These are phyloP conservation scores for Apotomis turbidana DNA, from an alignment of 2,888 invertebrate genomes.

Conservation along the genomic window DNA sequence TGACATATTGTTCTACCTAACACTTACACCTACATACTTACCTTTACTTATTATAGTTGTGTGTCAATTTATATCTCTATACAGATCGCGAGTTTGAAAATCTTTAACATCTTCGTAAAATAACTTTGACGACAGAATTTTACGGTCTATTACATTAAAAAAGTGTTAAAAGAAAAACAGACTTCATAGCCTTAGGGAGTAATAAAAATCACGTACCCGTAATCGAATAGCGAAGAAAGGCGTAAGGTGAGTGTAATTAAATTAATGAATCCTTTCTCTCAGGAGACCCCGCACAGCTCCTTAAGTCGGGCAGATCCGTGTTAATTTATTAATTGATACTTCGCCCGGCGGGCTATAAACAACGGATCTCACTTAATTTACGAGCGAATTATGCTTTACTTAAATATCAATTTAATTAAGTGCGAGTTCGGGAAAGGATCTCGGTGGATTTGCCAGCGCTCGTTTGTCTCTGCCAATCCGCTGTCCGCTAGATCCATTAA, in stretches of 20 bases:
- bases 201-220: slow-evolving; percentile 34
- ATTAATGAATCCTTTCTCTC: slow-evolving; percentile 73
- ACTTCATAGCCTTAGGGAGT: slow-evolving; percentile 15
- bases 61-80: neutral
- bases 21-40: slow-evolving; percentile 30
- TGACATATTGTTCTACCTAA: slow-evolving; percentile 36
- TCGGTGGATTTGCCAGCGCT: slow-evolving; percentile 66
- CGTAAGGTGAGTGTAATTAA: slow-evolving; percentile 66
- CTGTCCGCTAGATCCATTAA: slow-evolving; percentile 19
- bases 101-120: neutral
- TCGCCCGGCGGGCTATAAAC: slow-evolving; percentile 78
- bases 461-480: slow-evolving; percentile 75
- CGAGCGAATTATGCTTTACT: slow-evolving; percentile 83
- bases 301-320: slow-evolving; percentile 75
- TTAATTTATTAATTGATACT: slow-evolving; percentile 83
- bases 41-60: neutral
- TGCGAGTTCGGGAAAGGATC: slow-evolving; percentile 72
- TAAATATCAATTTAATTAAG: slow-evolving; percentile 85
- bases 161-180: slow-evolving; percentile 3
- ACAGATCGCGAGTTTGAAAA: neutral
- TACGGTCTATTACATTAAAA: slow-evolving; percentile 5
- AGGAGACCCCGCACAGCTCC: slow-evolving; percentile 66
- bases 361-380: slow-evolving; percentile 82
- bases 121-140: neutral
- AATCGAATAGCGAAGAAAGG: slow-evolving; percentile 44